phyloP scores from a whole-genome alignment of 2,113 vertebrate species.

The Electrona antarctica region DNA sequence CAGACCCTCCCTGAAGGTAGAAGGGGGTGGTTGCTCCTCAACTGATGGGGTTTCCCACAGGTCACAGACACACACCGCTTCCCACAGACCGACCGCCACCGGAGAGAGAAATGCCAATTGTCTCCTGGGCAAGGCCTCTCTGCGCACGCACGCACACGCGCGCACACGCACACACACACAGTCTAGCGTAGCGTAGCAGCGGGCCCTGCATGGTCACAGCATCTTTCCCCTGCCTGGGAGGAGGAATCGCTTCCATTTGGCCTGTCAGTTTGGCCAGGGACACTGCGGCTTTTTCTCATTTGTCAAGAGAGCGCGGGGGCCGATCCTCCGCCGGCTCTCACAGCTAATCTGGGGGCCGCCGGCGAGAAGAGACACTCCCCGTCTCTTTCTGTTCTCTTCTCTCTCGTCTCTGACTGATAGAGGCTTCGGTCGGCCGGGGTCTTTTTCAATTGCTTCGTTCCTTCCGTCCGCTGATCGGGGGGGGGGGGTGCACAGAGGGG shows the following conservation, averaged over 20 bases:
- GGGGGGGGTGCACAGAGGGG: conserved; percentile 23
- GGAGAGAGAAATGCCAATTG: conserved; percentile 72
- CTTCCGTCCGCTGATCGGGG: conserved; percentile 23
- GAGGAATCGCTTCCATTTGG: conserved; percentile 88
- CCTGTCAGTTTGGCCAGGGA: conserved; percentile 77
- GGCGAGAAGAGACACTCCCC: conserved; percentile 46
- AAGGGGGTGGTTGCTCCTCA: conserved; percentile 30
- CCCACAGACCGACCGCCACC: conserved; percentile 42
- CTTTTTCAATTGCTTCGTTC: conserved; percentile 46
- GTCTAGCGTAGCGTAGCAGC: conserved; percentile 74
- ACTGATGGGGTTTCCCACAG: conserved; percentile 68
- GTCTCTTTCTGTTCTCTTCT: conserved; percentile 20
- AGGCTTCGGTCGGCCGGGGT: conserved; percentile 59
- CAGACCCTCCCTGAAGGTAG: conserved; percentile 35
- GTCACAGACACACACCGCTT: conserved; percentile 64
- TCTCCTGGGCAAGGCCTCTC: conserved; percentile 62
- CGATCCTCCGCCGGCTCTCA: conserved; percentile 75
- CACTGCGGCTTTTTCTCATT: conserved; percentile 82
- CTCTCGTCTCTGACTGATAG: conserved; percentile 46
- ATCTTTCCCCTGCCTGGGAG: conserved; percentile 78
- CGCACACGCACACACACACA: conserved; percentile 1
- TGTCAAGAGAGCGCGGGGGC: conserved; percentile 69
- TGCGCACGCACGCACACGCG: background rate
- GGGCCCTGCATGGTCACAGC: conserved; percentile 77
- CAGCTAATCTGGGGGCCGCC: conserved; percentile 72